phyloP scores from a whole-genome alignment of 1,140 invertebrate genomes.

The Drosophila nasuta region DNA sequence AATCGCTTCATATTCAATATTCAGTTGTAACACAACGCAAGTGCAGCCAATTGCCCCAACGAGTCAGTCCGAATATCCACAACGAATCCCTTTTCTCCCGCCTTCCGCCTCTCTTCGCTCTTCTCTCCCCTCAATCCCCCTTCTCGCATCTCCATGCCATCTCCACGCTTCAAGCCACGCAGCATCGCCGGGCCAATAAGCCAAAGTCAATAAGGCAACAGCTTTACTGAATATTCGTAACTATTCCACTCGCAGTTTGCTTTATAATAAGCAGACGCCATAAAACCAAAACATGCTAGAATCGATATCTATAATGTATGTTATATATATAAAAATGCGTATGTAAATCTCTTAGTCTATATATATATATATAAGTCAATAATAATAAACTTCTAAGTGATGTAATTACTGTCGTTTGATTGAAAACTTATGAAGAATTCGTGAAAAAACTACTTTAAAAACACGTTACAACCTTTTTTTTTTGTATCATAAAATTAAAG shows the following conservation, averaged over 20 bases:
- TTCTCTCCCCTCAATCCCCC: neutral
- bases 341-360: no score
- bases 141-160: neutral
- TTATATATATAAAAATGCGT: no score
- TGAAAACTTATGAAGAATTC: no score
- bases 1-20: conserved; percentile 53
- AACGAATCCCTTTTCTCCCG: neutral
- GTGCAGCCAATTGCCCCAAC: conserved; percentile 48
- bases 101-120: neutral
- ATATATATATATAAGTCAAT: no score
- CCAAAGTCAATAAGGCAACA: conserved; percentile 22
- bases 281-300: conserved; percentile 1
- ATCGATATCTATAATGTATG: no score
- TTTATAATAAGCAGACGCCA: conserved; percentile 10
- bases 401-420: no score
- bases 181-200: neutral
- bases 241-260: neutral
- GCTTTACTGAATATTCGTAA: conserved; percentile 15
- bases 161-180: no score
- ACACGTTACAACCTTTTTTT: no score
- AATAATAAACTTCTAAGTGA: no score
- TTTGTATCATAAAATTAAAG: no score
- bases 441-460: no score
- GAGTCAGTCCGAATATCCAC: neutral
- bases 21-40: conserved; percentile 39